Evolutionary conservation across 2,888 invertebrate genomes (phyloP).

Genomic region (Adela reaumurella): DNA sequence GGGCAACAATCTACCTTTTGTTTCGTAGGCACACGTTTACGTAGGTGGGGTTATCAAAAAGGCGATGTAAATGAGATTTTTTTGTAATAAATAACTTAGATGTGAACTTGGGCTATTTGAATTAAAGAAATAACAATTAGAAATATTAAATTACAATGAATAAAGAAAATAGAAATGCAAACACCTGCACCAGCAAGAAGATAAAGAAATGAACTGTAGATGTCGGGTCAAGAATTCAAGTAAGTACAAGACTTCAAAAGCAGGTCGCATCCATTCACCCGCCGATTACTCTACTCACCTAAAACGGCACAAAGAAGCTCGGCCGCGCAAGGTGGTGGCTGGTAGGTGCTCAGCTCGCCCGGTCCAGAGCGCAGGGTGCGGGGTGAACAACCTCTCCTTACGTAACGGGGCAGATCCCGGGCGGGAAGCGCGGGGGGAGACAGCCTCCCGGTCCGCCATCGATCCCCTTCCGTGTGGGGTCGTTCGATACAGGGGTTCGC

Average conservation of each 20-base stretch:
- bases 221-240: no score
- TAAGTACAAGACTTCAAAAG: no score
- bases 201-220: no score
- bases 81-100: no score
- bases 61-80: no score
- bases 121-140: no score
- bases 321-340: neutral
- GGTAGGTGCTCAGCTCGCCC: neutral
- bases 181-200: no score
- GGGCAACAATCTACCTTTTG: neutral
- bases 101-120: no score
- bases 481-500: neutral
- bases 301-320: neutral
- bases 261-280: no score
- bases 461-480: conserved; percentile 9
- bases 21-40: neutral
- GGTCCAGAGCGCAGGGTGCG: conserved; percentile 18
- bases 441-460: conserved; percentile 21
- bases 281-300: neutral
- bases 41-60: no score
- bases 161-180: no score
- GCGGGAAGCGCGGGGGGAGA: conserved; percentile 29
- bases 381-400: conserved; percentile 53
- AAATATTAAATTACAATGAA: no score
- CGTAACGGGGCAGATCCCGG: conserved; percentile 24